These are phyloP conservation scores for Sebastes fasciatus DNA, from an alignment of 2,113 vertebrate genomes.

Conservation along the genomic window DNA sequence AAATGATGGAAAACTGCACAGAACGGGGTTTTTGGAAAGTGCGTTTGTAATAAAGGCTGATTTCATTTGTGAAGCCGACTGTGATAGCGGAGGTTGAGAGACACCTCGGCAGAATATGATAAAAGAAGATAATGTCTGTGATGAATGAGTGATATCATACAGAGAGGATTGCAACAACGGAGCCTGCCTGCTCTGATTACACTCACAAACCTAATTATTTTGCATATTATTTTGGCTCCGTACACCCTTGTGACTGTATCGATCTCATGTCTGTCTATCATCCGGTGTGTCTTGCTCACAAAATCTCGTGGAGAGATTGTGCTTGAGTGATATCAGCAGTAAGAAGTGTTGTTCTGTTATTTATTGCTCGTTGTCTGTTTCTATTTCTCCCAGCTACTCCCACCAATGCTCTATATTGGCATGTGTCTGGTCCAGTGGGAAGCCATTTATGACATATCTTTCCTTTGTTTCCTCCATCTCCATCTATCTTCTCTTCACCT, in stretches of 20 bases:
- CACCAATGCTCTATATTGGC: constrained; percentile 6
- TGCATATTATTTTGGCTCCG: constrained; percentile 37
- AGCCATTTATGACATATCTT: constrained; percentile 31
- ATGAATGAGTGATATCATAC: constrained; percentile 51
- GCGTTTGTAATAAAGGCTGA: constrained; percentile 65
- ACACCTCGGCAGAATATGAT: constrained; percentile 26
- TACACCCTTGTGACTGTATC: background rate
- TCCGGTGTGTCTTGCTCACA: background rate
- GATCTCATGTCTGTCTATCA: constrained; percentile 27
- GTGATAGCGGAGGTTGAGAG: constrained; percentile 29
- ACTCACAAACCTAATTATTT: constrained; percentile 33
- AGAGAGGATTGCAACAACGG: constrained; percentile 2
- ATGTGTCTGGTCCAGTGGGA: constrained; percentile 22
- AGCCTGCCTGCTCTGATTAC: constrained; percentile 29
- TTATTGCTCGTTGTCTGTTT: constrained; percentile 26
- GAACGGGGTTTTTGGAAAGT: constrained; percentile 43
- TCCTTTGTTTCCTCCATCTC: constrained; percentile 8
- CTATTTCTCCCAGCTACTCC: constrained; percentile 13
- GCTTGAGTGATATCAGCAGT: constrained; percentile 12
- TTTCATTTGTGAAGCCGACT: constrained; percentile 60
- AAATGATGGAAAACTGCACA: constrained; percentile 66
- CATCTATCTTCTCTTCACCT: constrained; percentile 23
- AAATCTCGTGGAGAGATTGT: background rate
- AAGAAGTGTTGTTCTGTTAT: background rate
- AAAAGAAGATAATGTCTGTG: constrained; percentile 35